These are phyloP conservation scores for Lutjanus argentimaculatus DNA, from an alignment of 2,797 vertebrate species.

Conservation along the genomic window DNA sequence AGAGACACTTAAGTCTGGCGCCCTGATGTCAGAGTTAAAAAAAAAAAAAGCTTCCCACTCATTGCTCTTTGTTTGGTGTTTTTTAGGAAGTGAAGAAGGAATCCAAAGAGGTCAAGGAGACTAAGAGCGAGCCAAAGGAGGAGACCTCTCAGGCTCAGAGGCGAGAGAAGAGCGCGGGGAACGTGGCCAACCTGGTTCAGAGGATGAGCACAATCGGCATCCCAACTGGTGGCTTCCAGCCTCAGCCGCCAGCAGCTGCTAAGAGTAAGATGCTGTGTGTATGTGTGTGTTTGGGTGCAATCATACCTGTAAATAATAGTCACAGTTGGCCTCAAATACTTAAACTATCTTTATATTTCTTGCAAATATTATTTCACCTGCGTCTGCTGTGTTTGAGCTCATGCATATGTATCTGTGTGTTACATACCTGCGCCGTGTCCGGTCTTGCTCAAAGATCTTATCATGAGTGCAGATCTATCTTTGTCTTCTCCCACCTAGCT, in stretches of 20 bases:
- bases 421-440: slow-evolving; percentile 30
- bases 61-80: neutral
- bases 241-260: slow-evolving; percentile 81
- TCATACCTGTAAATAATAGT: no score
- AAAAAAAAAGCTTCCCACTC: neutral
- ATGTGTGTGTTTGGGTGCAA: no score
- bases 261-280: slow-evolving; percentile 68
- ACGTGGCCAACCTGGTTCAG: slow-evolving; percentile 95
- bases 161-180: slow-evolving; percentile 90
- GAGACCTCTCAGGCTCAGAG: slow-evolving; percentile 84
- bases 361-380: neutral
- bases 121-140: slow-evolving; percentile 85
- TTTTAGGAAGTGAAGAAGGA: slow-evolving; percentile 92
- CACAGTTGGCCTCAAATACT: neutral
- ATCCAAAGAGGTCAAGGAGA: slow-evolving; percentile 86
- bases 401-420: neutral
- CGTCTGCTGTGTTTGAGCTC: neutral
- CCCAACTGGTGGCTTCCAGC: slow-evolving; percentile 92
- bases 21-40: neutral
- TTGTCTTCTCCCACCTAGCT: neutral
- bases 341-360: neutral
- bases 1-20: neutral
- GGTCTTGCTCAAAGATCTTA: slow-evolving; percentile 34
- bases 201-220: slow-evolving; percentile 95
- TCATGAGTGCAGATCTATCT: neutral